Percentiles rank a stretch among this genome's conserved stretches.
Conservation (phyloP, 2,888 invertebrate species). For the Hesperia comma region DNA sequence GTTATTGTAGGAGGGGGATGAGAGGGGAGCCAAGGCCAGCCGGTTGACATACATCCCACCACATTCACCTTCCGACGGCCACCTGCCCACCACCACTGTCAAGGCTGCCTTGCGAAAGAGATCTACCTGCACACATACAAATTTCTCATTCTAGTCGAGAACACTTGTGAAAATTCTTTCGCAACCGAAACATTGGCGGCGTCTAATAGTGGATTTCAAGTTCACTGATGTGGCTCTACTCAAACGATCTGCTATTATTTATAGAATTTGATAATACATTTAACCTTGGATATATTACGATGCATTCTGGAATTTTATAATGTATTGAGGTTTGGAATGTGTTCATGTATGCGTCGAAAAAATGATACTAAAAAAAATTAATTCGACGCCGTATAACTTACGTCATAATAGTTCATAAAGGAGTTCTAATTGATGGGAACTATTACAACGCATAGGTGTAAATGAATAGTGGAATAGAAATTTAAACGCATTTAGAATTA, state of each 20-base stretch:
- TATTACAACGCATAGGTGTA: constrained; percentile 65
- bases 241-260: background rate
- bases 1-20: constrained; percentile 58
- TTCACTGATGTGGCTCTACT: constrained; percentile 39
- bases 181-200: constrained; percentile 41
- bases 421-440: background rate
- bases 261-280: background rate
- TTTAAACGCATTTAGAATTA: constrained; percentile 78
- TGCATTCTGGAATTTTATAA: background rate
- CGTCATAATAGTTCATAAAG: background rate
- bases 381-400: background rate
- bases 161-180: constrained; percentile 58
- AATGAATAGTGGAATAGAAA: constrained; percentile 80
- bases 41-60: constrained; percentile 75
- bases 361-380: background rate
- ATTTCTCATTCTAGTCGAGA: constrained; percentile 52
- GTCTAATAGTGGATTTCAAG: constrained; percentile 41
- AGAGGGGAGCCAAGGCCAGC: constrained; percentile 78
- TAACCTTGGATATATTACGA: constrained; percentile 12
- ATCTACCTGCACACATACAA: constrained; percentile 46
- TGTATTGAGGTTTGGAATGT: constrained; percentile 3
- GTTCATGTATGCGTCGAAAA: background rate
- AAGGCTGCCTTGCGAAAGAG: constrained; percentile 78
- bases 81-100: constrained; percentile 74
- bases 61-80: constrained; percentile 79